Base-by-base conservation (phyloP, 2,888 invertebrate species). In the Mesoligia furuncula region DNA sequence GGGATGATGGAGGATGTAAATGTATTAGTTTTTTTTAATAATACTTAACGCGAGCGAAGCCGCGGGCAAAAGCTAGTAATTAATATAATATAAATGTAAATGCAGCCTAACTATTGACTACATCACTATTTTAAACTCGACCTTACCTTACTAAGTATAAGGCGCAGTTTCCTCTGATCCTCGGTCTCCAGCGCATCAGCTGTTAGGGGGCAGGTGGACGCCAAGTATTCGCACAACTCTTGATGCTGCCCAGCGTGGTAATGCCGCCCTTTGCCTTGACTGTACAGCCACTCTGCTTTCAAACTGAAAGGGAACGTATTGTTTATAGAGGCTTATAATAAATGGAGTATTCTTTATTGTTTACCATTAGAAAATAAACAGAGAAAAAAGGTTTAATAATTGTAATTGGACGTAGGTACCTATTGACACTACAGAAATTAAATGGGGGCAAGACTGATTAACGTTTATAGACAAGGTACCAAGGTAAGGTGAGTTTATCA, bases 261-360 rank as follows among this genome's bases (percentile, higher is more conserved):
- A 93, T 99, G 98, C 80, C 99, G 97, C 0, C 99, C 99, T 90
- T 98, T 98, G 67, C 99, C 99, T 97, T 99, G 99, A 85, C 99
- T 99, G 95, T 99, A 99, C 77, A 99, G 96, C 99, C 99, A 99
- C 93, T 99, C 99, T 0, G 99, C 99, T 96, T 98, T 98, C 87
- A 99, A 97, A 93, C 99, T 99, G 93, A 8, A 89, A 90, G 27
- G n/a, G 20, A 36, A 51, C 0, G 1, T 39, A 36, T 24, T n/a
- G 36, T 48, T 51, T 31, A 31, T 24, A 24, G 42, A 45, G n/a
- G 13, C 20, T 77, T 48, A 11, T 42, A 48, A 76, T 20, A 54
- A 8, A n/a, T 59, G 11, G 6, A 13, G 13, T 31, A 36, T 71
- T 71, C 4, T 36, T 70, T 45, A 71, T 57, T 42, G 8, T 74